Evolutionary conservation across 2,888 invertebrate species (phyloP).

Genomic region (Drosophila austrosaltans): DNA sequence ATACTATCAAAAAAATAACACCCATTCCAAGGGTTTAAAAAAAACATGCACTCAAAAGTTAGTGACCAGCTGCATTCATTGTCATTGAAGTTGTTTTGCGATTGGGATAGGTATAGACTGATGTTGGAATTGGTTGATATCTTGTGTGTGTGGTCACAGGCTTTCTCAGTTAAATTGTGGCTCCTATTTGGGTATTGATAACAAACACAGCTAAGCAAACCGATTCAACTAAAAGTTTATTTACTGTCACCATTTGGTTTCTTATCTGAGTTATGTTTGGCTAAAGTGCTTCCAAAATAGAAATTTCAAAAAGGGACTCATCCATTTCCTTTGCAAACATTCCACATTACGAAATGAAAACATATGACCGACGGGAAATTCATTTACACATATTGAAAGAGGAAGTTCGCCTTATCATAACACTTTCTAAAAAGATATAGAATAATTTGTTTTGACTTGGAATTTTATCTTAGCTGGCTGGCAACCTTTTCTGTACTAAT

Average conservation of each 20-base stretch:
- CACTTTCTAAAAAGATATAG: background rate
- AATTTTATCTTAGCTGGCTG: background rate
- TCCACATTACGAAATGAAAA: background rate
- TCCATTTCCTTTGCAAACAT: background rate
- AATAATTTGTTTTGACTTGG: background rate
- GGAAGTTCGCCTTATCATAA: background rate
- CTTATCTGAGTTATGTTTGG: constrained; percentile 10
- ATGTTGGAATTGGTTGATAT: background rate
- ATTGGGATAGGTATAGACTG: background rate
- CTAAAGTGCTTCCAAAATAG: constrained; percentile 5
- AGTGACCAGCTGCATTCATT: constrained; percentile 23
- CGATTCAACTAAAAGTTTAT: background rate
- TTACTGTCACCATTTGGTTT: constrained; percentile 12
- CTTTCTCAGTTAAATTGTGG: constrained; percentile 19
- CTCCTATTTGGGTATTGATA: constrained; percentile 17
- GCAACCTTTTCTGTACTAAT: background rate
- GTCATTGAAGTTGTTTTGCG: background rate
- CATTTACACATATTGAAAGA: background rate
- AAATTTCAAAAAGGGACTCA: background rate
- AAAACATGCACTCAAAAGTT: background rate
- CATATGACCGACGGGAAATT: background rate
- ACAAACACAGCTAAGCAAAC: constrained; percentile 15
- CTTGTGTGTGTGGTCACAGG: constrained; percentile 10
- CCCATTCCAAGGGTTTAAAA: background rate
- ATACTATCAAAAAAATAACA: background rate